phyloP scores from a whole-genome alignment of 2,888 invertebrate species.

The Acronicta psi region DNA sequence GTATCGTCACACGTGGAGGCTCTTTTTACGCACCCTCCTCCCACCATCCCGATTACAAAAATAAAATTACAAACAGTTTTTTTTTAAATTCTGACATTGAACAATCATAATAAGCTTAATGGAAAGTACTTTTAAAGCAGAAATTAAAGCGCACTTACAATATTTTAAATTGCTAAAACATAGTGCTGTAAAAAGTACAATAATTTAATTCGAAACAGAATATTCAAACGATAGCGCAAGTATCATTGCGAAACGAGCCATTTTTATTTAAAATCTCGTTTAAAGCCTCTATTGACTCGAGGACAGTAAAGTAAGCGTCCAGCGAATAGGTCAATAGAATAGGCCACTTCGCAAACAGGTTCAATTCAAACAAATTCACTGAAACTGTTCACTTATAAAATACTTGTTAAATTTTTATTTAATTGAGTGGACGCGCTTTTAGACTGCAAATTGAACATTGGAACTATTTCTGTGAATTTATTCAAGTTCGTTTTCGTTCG shows the following conservation, averaged over 20 bases:
- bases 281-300: slow-evolving; percentile 45
- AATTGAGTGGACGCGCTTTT: slow-evolving; percentile 25
- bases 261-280: slow-evolving; percentile 55
- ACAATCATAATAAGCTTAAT: too few relatives aligned
- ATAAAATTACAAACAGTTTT: too few relatives aligned
- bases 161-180: slow-evolving; percentile 14
- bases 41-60: too few relatives aligned
- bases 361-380: slow-evolving; percentile 60
- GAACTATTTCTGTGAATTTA: background rate
- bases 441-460: background rate
- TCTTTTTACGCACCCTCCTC: too few relatives aligned
- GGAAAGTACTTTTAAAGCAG: too few relatives aligned
- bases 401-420: slow-evolving; percentile 39
- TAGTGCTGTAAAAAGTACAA: slow-evolving; percentile 7
- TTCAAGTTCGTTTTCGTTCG: slow-evolving; percentile 5
- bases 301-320: slow-evolving; percentile 47
- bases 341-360: slow-evolving; percentile 63
- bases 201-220: slow-evolving; percentile 29
- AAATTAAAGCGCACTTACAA: background rate
- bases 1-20: too few relatives aligned
- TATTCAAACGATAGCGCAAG: slow-evolving; percentile 22
- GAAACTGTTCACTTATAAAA: slow-evolving; percentile 50
- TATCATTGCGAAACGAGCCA: slow-evolving; percentile 37
- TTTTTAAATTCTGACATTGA: too few relatives aligned
- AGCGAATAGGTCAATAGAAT: slow-evolving; percentile 53